phyloP scores from a whole-genome alignment of 1,140 invertebrate genomes.

The Apis dorsata region DNA sequence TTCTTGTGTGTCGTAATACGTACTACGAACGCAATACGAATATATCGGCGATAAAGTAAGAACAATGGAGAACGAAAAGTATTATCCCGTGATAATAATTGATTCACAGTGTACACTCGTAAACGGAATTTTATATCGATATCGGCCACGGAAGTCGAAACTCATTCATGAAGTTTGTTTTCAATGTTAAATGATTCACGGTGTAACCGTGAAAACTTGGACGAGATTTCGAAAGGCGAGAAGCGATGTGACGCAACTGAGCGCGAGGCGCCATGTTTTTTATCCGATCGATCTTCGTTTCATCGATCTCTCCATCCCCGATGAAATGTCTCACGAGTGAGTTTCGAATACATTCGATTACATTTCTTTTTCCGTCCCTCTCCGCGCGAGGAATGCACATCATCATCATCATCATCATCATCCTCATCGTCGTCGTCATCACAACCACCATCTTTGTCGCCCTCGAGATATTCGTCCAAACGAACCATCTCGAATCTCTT shows the following conservation, averaged over 20 bases:
- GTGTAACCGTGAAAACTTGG: not conserved
- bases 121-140: slow-evolving; percentile 26
- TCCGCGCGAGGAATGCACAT: slow-evolving; percentile 48
- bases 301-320: slow-evolving; percentile 28
- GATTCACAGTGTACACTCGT: not conserved
- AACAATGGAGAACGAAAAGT: slow-evolving; percentile 40
- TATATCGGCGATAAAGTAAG: slow-evolving; percentile 23
- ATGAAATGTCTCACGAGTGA: slow-evolving; percentile 10
- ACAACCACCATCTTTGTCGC: not conserved
- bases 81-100: slow-evolving; percentile 24
- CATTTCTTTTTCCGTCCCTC: slow-evolving; percentile 2
- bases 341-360: slow-evolving; percentile 16
- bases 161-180: slow-evolving; percentile 25
- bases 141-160: not conserved
- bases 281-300: slow-evolving; percentile 20
- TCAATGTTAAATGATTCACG: slow-evolving; percentile 32
- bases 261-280: not conserved
- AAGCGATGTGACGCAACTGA: not conserved
- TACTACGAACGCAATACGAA: slow-evolving; percentile 26
- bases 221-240: not conserved
- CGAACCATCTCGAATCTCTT: not conserved
- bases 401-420: slow-evolving; percentile 49
- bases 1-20: slow-evolving; percentile 37
- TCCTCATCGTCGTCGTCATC: slow-evolving; percentile 31
- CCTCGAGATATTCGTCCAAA: not conserved